A percentile compares a stretch with the other conserved stretches of the same genome.
Evolutionary conservation across 2,113 vertebrate genomes (phyloP).

Genomic region (Psammodynastes pulverulentus): DNA sequence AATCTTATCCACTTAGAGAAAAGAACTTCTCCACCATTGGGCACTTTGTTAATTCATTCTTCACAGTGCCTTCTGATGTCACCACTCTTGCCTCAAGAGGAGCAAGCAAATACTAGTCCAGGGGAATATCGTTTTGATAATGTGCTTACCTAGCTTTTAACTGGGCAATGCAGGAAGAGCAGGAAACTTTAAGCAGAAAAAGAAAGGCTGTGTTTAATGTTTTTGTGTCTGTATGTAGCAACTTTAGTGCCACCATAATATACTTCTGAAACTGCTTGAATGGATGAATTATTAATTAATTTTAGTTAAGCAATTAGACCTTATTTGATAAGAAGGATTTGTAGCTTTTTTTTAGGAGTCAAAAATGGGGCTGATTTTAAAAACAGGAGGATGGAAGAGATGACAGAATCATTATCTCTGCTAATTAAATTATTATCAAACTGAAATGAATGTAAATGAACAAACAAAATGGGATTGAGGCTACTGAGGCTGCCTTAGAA

Average conservation of each 20-base stretch:
- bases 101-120: neutral
- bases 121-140: neutral
- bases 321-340: neutral
- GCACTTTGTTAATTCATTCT: neutral
- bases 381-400: neutral
- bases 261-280: neutral
- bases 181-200: neutral
- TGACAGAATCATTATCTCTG: neutral
- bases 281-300: neutral
- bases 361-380: neutral
- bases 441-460: neutral
- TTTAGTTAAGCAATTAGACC: neutral
- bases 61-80: neutral
- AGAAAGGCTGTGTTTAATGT: neutral
- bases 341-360: neutral
- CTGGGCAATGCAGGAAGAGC: neutral
- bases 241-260: neutral
- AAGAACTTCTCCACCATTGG: neutral
- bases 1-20: too few relatives aligned
- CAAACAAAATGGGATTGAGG: neutral
- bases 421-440: neutral
- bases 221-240: neutral
- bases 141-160: neutral
- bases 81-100: neutral
- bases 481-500: neutral